Evolutionary conservation across 2,797 vertebrate genomes (phyloP).

Genomic region (Moxostoma hubbsi): DNA sequence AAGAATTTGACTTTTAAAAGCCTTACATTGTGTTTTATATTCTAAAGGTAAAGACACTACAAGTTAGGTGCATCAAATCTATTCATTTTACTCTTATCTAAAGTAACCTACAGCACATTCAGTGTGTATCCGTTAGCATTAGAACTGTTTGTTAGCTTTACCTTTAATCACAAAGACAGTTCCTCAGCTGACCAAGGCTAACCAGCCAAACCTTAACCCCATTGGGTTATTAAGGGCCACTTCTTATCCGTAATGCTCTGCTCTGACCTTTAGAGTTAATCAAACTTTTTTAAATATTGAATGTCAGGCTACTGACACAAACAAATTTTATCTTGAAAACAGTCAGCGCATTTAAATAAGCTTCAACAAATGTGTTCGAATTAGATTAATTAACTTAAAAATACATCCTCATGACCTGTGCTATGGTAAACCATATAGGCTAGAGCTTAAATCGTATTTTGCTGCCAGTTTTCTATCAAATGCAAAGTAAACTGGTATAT

Average conservation of each 20-base stretch:
- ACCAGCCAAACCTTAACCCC: neutral
- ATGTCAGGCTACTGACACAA: constrained; percentile 1
- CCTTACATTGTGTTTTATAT: neutral
- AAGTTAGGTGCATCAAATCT: no score
- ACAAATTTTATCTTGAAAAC: neutral
- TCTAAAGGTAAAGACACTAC: no score
- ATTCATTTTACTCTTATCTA: no score
- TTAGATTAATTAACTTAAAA: constrained; percentile 36
- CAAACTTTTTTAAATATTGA: constrained; percentile 7
- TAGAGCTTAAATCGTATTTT: neutral
- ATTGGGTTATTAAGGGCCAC: no score
- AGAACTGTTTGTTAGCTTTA: no score
- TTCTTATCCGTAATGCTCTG: neutral
- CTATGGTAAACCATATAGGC: neutral
- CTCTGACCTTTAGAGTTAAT: constrained; percentile 11
- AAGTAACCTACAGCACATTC: no score
- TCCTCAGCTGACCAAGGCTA: no score
- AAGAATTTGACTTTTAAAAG: neutral
- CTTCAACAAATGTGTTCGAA: neutral
- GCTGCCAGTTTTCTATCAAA: constrained; percentile 8
- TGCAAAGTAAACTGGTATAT: neutral
- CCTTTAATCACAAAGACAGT: no score
- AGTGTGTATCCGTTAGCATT: no score
- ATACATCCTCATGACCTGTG: constrained; percentile 9
- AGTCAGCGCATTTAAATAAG: constrained; percentile 42